phyloP scores from a whole-genome alignment of 2,113 vertebrate genomes.

The Pterocles gutturalis region DNA sequence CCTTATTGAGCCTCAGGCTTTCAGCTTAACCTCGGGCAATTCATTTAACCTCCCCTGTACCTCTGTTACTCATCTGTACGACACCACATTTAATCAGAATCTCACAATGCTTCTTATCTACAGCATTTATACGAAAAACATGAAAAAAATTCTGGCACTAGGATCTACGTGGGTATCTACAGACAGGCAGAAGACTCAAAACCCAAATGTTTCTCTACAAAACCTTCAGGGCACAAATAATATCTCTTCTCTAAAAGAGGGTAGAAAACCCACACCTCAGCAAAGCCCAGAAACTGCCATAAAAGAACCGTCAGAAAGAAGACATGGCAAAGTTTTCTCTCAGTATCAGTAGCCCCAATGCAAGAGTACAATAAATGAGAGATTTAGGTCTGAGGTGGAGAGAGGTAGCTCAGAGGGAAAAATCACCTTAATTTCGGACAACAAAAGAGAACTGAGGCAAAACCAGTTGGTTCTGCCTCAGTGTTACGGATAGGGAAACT shows the following conservation, averaged over 20 bases:
- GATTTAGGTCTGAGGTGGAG: background rate
- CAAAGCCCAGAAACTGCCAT: background rate
- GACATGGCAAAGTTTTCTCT: background rate
- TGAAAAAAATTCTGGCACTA: background rate
- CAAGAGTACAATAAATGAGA: background rate
- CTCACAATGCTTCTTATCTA: background rate
- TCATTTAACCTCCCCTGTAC: conserved; percentile 19
- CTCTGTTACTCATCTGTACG: background rate
- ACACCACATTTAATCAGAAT: background rate
- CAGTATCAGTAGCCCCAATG: background rate
- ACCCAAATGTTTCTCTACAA: background rate
- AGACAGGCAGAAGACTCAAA: background rate
- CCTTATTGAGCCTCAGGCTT: background rate
- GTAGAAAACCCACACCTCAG: background rate
- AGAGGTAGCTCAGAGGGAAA: background rate
- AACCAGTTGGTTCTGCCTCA: background rate
- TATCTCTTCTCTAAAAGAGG: background rate
- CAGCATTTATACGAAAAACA: background rate
- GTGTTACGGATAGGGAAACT: background rate
- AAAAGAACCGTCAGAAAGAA: background rate
- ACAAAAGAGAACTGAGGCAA: conserved; percentile 12
- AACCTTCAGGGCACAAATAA: background rate
- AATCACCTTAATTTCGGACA: conserved; percentile 32
- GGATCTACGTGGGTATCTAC: background rate
- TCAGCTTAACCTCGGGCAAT: conserved; percentile 11